Base-by-base conservation (phyloP, 2,113 vertebrate species). In the Rhagologus leucostigma region DNA sequence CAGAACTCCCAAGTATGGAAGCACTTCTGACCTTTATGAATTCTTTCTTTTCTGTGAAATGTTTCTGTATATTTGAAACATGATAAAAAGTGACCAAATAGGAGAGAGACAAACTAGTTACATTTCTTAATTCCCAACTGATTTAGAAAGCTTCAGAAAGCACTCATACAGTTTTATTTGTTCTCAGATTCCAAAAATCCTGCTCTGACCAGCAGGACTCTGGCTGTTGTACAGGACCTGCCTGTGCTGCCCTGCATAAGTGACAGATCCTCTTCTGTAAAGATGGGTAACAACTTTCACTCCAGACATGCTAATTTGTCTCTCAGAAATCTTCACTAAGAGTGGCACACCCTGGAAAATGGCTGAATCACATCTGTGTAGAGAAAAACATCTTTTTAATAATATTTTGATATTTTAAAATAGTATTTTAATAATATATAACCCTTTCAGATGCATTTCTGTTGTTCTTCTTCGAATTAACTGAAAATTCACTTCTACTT, bases 1-100 rank as follows among this genome's bases (percentile, higher is more conserved):
- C 71, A 93, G 90, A 95, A 89, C 70, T 90, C 57, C 78, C n/a
- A 78, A 88, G 50, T 33, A 93, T 84, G 79, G 56, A 95, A 84
- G 75, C 30, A 78, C 59, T 86, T 55, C 21, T 96, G 95, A 88
- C 88, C 79, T 93, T 90, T 44, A 88, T 67, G 42, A 63, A 3
- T 60, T n/a, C 29, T 37, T 16, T 35, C 46, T 71, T 63, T 65
- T 20, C 35, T 42, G 9, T 53, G 23, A 95, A 91, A 68, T 55
- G 3, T 71, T 76, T 79, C 69, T 78, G 16, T 16, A 9, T 41
- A 56, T 82, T 89, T 79, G 62, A 79, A 94, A 71, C 7, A 14
- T 6, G 8, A 73, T 64, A 30, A 88, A 75, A 95, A 88, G 47
- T 79, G 60, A 69, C 76, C 64, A 77, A 83, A 85, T 5, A 65